A percentile compares a stretch with the other conserved stretches of the same genome.
These are phyloP conservation scores for Nymphalis urticae DNA, from an alignment of 2,888 invertebrate species.

Conservation along the genomic window DNA sequence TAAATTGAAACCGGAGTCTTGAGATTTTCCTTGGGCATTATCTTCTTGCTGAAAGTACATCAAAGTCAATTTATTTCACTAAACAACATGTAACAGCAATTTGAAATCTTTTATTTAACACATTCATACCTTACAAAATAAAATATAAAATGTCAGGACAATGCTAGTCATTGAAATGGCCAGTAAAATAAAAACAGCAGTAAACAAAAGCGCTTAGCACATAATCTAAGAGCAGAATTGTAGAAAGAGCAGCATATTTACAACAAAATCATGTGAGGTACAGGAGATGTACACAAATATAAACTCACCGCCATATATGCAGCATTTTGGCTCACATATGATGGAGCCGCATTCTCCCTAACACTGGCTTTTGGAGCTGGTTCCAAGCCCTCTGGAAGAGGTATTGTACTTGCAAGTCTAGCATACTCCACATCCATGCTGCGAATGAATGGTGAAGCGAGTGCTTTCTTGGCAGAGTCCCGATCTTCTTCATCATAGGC, in stretches of 20 bases:
- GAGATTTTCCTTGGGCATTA: neutral
- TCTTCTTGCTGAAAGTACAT: conserved; percentile 16
- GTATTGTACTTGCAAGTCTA: conserved; percentile 68
- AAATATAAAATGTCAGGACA: no score
- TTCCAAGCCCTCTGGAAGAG: conserved; percentile 62
- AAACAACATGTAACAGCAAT: neutral
- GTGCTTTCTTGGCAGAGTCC: conserved; percentile 87
- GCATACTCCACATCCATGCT: conserved; percentile 97
- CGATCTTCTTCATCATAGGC: conserved; percentile 94
- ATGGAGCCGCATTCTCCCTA: conserved; percentile 86
- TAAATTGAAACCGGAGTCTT: neutral
- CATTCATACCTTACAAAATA: no score
- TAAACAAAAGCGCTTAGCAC: no score
- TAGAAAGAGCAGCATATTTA: no score
- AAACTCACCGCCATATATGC: conserved; percentile 23
- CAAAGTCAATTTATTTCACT: neutral
- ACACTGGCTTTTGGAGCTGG: conserved; percentile 82
- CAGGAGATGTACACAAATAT: neutral
- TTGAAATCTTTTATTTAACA: neutral
- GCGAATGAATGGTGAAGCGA: conserved; percentile 91
- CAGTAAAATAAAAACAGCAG: no score
- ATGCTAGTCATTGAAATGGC: no score
- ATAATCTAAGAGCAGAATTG: no score
- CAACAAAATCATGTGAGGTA: no score
- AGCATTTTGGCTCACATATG: conserved; percentile 73